These are phyloP conservation scores for Sicus ferrugineus DNA, from an alignment of 2,888 invertebrate genomes.

Conservation along the genomic window DNA sequence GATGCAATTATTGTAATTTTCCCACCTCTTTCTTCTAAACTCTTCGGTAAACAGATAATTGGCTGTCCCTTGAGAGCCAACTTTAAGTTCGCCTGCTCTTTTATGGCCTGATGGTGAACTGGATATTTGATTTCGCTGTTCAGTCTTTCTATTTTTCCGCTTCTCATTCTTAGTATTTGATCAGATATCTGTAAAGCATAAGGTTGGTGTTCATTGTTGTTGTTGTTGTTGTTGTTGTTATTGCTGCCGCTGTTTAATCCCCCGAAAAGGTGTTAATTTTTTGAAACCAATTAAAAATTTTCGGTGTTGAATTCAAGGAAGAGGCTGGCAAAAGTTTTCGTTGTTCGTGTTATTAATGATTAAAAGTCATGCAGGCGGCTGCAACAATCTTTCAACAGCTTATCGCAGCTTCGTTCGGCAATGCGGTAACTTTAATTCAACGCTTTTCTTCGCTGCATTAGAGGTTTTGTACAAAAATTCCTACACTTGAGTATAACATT, in stretches of 20 bases:
- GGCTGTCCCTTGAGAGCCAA: no score
- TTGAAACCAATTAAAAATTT: conserved; percentile 31
- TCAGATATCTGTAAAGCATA: neutral
- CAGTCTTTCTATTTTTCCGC: neutral
- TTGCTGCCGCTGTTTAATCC: neutral
- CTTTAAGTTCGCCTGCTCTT: no score
- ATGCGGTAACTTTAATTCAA: no score
- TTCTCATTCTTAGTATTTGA: neutral
- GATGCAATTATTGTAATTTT: conserved; percentile 20
- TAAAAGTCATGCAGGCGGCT: conserved; percentile 1
- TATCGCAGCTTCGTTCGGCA: no score
- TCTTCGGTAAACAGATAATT: conserved; percentile 27
- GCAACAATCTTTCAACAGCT: neutral
- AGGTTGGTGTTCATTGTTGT: neutral
- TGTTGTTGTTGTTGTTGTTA: conserved; percentile 6
- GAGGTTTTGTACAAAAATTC: no score
- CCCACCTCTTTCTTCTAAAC: conserved; percentile 29
- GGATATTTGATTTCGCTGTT: neutral
- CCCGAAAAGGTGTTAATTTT: conserved; percentile 25
- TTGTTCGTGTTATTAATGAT: conserved; percentile 21
- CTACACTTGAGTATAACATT: no score
- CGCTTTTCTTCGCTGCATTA: no score
- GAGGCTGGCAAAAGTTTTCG: conserved; percentile 10
- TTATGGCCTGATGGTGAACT: neutral
- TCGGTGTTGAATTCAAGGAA: conserved; percentile 30